Base-by-base conservation (phyloP, 2,888 invertebrate species). In the Tetragonula carbonaria region DNA sequence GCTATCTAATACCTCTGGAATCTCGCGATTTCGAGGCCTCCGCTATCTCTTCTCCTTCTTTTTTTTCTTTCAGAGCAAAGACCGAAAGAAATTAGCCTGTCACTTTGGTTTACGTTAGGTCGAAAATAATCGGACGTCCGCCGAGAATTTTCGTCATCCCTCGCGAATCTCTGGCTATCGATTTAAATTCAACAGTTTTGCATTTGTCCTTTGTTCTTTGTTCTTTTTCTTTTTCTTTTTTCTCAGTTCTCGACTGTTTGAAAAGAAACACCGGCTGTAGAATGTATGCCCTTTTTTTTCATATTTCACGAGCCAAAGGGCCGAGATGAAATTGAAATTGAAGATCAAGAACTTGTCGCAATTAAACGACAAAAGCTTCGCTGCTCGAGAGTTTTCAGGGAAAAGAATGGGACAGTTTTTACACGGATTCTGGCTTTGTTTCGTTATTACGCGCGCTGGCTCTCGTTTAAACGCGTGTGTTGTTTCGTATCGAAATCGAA, bases 1-100 rank as follows among this genome's bases (percentile, higher is more conserved):
- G 68, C 62, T 28, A 63, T 63, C 77, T 71, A 71, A 77, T 76
- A 76, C 45, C 57, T 16, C 4, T 59, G 68, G 50, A 68, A 68
- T 59, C 57, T 21, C 21, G 28, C n/a, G 75, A 75, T 57, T 67
- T 73, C 66, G 50, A 55, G 57, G 18, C 71, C 18, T 5, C 1
- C 11, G 18, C 53, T 8, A 8, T 38, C 66, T 4, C 21, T 13
- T 0, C 13, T 23, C 23, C 2, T 6, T 21, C 0, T 8, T 16
- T 16, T 6, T 2, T 6, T 2, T 2, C 14, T 16, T 38, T 71
- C 2, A 2, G 8, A 16, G 23, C n/a, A 67, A 2, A 18, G 23
- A 21, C 16, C n/a, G 1, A 23, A 14, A n/a, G n/a, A n/a, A n/a
- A 67, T 67, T 67, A 23, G 6, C 16, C 50, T 8, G 45, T n/a